phyloP scores from a whole-genome alignment of 2,113 vertebrate species.

The Nymphicus hollandicus region DNA sequence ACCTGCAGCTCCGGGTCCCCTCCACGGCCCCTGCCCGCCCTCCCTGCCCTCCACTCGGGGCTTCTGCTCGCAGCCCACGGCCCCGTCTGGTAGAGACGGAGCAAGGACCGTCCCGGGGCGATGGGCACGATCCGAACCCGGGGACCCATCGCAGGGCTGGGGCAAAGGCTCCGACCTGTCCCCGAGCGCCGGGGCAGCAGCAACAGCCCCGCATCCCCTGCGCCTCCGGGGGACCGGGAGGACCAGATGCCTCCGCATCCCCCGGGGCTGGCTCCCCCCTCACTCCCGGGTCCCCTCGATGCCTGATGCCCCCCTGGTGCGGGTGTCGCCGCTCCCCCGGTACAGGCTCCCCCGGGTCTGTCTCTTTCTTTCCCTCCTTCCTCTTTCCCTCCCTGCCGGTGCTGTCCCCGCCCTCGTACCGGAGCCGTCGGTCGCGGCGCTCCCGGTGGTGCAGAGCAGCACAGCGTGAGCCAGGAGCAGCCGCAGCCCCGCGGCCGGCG shows the following conservation, averaged over 20 bases:
- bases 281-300: background rate
- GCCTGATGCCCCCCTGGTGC: background rate
- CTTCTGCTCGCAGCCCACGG: background rate
- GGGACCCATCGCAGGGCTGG: background rate
- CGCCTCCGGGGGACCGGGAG: too few relatives aligned
- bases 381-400: background rate
- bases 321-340: background rate
- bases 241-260: background rate
- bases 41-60: background rate
- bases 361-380: background rate
- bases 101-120: background rate
- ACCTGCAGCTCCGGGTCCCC: background rate
- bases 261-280: background rate
- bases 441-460: background rate
- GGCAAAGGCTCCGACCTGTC: background rate
- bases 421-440: background rate
- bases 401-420: slow-evolving; percentile 8
- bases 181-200: too few relatives aligned
- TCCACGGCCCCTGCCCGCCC: background rate
- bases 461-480: background rate
- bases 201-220: background rate
- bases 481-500: background rate
- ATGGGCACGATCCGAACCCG: background rate
- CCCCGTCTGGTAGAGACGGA: background rate
- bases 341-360: background rate